Base-by-base conservation (phyloP, 2,888 invertebrate species). In the Sarcophaga caerulescens region DNA sequence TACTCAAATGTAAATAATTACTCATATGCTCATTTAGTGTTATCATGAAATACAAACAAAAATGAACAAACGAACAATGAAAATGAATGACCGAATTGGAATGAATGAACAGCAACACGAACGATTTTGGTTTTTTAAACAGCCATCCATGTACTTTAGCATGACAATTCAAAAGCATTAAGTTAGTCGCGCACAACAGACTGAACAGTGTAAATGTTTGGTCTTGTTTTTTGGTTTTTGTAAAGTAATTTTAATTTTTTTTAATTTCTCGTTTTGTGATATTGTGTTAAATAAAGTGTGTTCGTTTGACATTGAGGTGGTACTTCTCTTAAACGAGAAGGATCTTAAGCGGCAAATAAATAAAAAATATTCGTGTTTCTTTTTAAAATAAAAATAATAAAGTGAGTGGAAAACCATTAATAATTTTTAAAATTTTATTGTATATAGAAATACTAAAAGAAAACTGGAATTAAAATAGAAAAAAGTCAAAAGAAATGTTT, bases 181-280 rank as follows among this genome's bases (percentile, higher is more conserved):
- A 83, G 83, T 84, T 81, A 86, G 84, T 86, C 81, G 86, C 86
- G 81, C 84, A 86, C 66, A 75, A 81, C 78, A 74, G 75, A n/a
- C 74, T 68, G 75, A 75, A 47, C 59, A 69, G 65, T 65, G n/a
- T 62, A 45, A 21, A 86, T 84, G 78, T 81, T 25, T 35, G 21
- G 35, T 69, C 74, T 23, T 62, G 3, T 47, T 78, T 78, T 3
- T 69, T 60, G 62, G 66, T 47, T 17, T 25, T 70, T 71, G 52
- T 52, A 14, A 14, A 52, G 17, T 14, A 52, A 62, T 66, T 35
- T 47, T 47, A 14, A 35, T 70, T 59, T 73, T 59, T 66, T n/a
- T 65, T 52, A 10, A 35, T 65, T 52, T 35, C 25, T n/a, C 52
- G n/a, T 81, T 14, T 52, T 52, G 52, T 47, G 47, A 2, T 47